These are phyloP conservation scores for Neostethus bicornis DNA, from an alignment of 2,797 vertebrate species.

Conservation along the genomic window DNA sequence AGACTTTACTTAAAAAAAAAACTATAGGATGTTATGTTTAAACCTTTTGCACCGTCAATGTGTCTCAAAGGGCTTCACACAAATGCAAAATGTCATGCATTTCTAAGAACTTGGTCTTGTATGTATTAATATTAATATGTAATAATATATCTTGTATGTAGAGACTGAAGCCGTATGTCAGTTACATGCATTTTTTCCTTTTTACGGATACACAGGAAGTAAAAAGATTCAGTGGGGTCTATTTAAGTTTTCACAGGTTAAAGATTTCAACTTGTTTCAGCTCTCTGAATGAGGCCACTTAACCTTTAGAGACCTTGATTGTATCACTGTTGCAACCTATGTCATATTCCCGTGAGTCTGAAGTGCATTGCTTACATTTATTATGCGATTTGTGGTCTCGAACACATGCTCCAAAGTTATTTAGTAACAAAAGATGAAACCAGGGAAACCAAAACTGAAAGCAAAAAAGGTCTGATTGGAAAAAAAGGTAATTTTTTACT, in stretches of 20 bases:
- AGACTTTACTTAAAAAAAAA: too few relatives aligned
- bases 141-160: too few relatives aligned
- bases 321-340: conserved; percentile 14
- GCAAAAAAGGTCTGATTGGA: conserved; percentile 30
- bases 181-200: neutral
- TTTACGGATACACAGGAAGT: neutral
- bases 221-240: neutral
- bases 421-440: conserved; percentile 43
- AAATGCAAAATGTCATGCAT: too few relatives aligned
- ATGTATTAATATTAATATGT: too few relatives aligned
- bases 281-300: conserved; percentile 34
- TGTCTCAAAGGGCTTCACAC: too few relatives aligned
- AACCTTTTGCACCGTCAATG: too few relatives aligned
- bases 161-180: neutral
- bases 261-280: conserved; percentile 21
- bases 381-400: conserved; percentile 12
- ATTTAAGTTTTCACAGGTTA: conserved; percentile 25
- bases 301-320: conserved; percentile 14
- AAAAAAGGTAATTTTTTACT: conserved; percentile 27
- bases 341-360: conserved; percentile 1
- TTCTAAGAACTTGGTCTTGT: too few relatives aligned
- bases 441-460: conserved; percentile 35
- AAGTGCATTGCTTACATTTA: conserved; percentile 22
- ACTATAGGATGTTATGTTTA: too few relatives aligned
- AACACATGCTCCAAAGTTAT: conserved; percentile 24